Conservation (phyloP, 2,797 vertebrate species). For the Lophotriccus pileatus region DNA sequence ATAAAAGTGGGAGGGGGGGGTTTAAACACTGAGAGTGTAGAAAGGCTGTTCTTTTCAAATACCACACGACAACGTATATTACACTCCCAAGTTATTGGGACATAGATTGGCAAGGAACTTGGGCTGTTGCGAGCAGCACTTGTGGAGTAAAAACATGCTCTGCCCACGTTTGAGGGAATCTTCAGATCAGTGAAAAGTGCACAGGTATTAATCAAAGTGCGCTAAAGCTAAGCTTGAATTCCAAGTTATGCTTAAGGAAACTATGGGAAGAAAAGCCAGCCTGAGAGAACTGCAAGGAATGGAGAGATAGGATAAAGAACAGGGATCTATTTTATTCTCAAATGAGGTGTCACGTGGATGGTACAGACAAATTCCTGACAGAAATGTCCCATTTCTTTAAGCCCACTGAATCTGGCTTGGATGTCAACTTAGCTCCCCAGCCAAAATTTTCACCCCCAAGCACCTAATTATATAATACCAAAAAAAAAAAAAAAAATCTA, state of each 20-base stretch:
- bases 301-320: neutral
- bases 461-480: neutral
- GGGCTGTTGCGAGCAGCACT: neutral
- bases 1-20: neutral
- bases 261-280: neutral
- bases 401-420: neutral
- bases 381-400: neutral
- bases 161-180: neutral
- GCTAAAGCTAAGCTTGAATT: neutral
- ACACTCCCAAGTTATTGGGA: neutral
- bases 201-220: neutral
- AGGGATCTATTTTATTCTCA: neutral
- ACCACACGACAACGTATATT: neutral
- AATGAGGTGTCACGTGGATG: neutral
- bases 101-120: neutral
- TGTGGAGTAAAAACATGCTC: fast-evolving
- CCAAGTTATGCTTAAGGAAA: neutral
- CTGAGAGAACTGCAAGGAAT: neutral
- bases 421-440: neutral
- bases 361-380: neutral
- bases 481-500: neutral
- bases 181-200: neutral
- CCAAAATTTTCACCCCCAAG: neutral
- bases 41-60: neutral
- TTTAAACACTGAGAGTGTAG: neutral